A percentile compares a stretch with the other conserved stretches of the same genome.
Conservation (phyloP, 2,888 invertebrate genomes). For the Stramonita haemastoma region DNA sequence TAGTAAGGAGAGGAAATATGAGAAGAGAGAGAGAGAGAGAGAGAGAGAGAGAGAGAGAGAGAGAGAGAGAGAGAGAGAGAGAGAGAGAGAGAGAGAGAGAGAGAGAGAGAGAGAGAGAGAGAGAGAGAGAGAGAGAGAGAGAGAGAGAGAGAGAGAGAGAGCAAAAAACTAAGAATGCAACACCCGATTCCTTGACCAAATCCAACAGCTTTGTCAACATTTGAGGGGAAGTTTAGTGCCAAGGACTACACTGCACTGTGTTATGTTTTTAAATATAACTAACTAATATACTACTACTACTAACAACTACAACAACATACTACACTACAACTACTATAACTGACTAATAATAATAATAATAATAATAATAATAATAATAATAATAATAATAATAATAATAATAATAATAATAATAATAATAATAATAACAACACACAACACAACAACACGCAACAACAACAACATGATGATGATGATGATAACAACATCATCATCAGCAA, state of each 20-base stretch:
- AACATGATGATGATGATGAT: too few relatives aligned
- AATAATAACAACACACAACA: too few relatives aligned
- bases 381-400: too few relatives aligned
- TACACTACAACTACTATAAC: too few relatives aligned
- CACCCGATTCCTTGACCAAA: neutral
- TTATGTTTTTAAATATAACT: neutral
- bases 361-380: too few relatives aligned
- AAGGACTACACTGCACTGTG: neutral
- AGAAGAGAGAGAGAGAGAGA: conserved; percentile 3
- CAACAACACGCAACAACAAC: too few relatives aligned
- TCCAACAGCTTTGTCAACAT: neutral
- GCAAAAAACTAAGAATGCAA: neutral
- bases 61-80: neutral
- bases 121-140: conserved; percentile 17
- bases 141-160: neutral
- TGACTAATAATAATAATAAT: too few relatives aligned
- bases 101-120: conserved; percentile 10
- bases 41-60: conserved; percentile 11
- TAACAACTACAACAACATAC: too few relatives aligned
- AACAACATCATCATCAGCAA: too few relatives aligned
- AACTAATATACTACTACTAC: too few relatives aligned
- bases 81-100: conserved; percentile 1
- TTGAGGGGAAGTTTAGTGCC: neutral
- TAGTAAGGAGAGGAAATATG: neutral
- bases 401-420: too few relatives aligned